These are phyloP conservation scores for Dione juno DNA, from an alignment of 2,888 invertebrate genomes.

Conservation along the genomic window DNA sequence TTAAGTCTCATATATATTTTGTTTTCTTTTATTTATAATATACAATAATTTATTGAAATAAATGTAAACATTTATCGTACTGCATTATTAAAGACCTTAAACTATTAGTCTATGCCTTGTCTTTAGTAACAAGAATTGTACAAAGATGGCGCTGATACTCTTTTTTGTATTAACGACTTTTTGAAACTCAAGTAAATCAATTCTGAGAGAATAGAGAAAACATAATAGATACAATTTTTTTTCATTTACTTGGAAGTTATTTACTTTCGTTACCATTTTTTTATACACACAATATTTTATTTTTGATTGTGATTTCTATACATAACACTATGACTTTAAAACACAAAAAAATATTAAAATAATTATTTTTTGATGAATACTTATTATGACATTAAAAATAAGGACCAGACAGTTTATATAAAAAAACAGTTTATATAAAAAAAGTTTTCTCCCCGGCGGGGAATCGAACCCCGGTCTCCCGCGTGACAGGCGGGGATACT, in stretches of 20 bases:
- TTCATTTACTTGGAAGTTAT: too few relatives aligned
- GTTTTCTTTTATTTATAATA: too few relatives aligned
- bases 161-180: background rate
- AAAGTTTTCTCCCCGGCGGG: constrained; percentile 75
- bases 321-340: too few relatives aligned
- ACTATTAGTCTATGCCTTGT: constrained; percentile 3
- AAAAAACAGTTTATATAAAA: too few relatives aligned
- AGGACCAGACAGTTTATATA: too few relatives aligned
- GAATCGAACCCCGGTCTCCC: constrained; percentile 85
- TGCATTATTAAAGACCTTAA: constrained; percentile 26
- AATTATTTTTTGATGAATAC: too few relatives aligned
- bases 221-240: too few relatives aligned
- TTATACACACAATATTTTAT: background rate
- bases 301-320: background rate
- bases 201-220: too few relatives aligned
- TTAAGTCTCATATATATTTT: too few relatives aligned
- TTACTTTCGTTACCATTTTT: too few relatives aligned
- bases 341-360: too few relatives aligned
- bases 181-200: background rate
- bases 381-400: too few relatives aligned
- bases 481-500: constrained; percentile 85
- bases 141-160: constrained; percentile 27
- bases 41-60: background rate
- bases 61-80: background rate
- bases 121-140: background rate